Base-by-base conservation (phyloP, 2,888 invertebrate genomes). In the Eilema depressum region DNA sequence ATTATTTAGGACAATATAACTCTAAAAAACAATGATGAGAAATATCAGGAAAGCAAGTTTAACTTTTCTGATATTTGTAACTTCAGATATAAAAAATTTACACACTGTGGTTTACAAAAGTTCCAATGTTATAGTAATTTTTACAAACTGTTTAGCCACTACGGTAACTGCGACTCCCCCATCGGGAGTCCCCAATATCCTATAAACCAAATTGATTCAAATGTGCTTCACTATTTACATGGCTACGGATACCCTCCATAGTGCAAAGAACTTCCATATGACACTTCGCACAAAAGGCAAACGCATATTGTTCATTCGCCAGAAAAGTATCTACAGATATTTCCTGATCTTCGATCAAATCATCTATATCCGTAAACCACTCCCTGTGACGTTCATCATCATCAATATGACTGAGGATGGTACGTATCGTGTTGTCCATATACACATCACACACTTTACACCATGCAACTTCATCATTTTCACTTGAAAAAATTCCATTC, bases 331-430 rank as follows among this genome's bases (percentile, higher is more conserved):
- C 84, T 64, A 92, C 83, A 0, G 86, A 82, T 8, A 92, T 83
- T 59, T 88, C 88, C 30, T 92, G 89, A 25, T 83, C 86, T 14
- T 89, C 88, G 70, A 88, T 87, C 25, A 89, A 75, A 69, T 90
- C 90, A 73, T 92, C 90, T 25, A 93, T 87, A 59, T 90, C 88
- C 26, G 84, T 73, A 61, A 93, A 89, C 92, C 93, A 93, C 11
- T 87, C 83, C 75, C 87, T 82, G 62, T 92, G 92, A 10, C 85
- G 81, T 11, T 86, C 83, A 74, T 90, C 87, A 73, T 89, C 86
- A 69, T 92, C 92, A 75, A 91, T 87, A 64, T 92, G 92, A 17
- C 84, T 83, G 11, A 90, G 77, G 28, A 92, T 79, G 17, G 79
- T 81, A 59, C 74, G 77, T 1, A 88, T 84, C 3, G 86, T 86